Percentiles rank a stretch among this genome's conserved stretches.
phyloP scores from a whole-genome alignment of 2,888 invertebrate species.

The Gastracanthus pulcherrimus region DNA sequence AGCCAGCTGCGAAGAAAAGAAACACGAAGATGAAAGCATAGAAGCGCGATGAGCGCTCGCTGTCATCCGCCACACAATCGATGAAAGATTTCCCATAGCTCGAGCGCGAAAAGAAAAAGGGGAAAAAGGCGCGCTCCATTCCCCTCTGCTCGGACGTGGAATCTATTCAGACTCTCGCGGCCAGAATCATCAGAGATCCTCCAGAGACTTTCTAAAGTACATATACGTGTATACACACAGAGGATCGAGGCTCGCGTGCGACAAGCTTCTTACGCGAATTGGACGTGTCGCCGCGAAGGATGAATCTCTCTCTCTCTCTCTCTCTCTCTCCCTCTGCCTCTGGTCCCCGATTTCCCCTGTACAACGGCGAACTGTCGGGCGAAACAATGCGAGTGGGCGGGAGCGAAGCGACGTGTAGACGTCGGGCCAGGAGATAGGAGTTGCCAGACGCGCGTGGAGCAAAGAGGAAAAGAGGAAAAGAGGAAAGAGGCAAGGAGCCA shows the following conservation, averaged over 20 bases:
- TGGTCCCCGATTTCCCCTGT: too few relatives aligned
- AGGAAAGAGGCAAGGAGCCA: constrained; percentile 15
- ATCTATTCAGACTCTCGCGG: not conserved
- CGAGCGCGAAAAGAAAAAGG: too few relatives aligned
- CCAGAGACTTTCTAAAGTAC: not conserved
- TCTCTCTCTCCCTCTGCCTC: not conserved
- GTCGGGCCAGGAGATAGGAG: too few relatives aligned
- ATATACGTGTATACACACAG: not conserved
- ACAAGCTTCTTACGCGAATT: constrained; percentile 40
- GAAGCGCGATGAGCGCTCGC: not conserved
- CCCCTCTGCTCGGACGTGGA: too few relatives aligned
- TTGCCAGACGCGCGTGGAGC: constrained; percentile 50
- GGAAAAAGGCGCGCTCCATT: too few relatives aligned
- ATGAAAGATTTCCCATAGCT: constrained; percentile 23
- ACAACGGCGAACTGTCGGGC: constrained; percentile 30
- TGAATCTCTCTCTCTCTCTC: constrained; percentile 16
- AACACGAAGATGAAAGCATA: constrained; percentile 1
- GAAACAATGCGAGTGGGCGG: constrained; percentile 39
- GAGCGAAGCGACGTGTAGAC: too few relatives aligned
- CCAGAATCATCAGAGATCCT: not conserved
- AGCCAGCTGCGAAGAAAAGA: not conserved
- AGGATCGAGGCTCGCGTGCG: not conserved
- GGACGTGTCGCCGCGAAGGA: constrained; percentile 38
- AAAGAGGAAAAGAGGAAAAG: constrained; percentile 30
- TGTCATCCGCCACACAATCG: not conserved